Evolutionary conservation across 2,113 vertebrate species (phyloP).

Genomic region (Scatophagus argus): DNA sequence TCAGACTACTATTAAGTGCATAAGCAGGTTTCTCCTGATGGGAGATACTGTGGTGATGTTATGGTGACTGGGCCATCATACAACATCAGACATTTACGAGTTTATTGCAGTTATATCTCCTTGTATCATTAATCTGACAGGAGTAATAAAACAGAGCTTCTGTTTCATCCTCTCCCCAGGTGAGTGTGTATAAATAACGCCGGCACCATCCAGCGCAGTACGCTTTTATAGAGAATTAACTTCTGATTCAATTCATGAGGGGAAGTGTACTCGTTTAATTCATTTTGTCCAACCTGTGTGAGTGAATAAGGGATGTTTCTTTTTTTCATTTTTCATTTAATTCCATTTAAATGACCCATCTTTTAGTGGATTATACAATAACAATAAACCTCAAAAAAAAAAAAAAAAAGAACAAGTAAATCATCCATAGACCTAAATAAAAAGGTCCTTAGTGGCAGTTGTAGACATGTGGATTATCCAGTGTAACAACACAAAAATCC

Average conservation of each 20-base stretch:
- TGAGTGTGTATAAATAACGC: not conserved
- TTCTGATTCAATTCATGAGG: not conserved
- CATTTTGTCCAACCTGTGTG: not conserved
- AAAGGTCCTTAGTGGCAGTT: not conserved
- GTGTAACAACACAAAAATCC: not conserved
- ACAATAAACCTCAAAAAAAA: not conserved
- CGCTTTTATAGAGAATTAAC: not conserved
- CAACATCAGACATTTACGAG: not conserved
- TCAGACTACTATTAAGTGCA: too few relatives aligned
- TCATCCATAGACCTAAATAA: not conserved
- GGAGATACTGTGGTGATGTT: not conserved
- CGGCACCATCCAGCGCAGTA: not conserved
- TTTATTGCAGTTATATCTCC: not conserved
- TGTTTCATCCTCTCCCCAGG: not conserved
- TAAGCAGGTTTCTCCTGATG: not conserved
- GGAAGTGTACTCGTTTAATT: not conserved
- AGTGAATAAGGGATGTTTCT: not conserved
- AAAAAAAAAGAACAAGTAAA: not conserved
- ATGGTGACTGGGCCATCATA: not conserved
- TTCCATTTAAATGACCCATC: not conserved
- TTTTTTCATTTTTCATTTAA: not conserved
- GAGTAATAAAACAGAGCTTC: too few relatives aligned
- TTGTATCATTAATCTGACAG: not conserved
- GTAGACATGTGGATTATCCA: not conserved
- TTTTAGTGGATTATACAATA: not conserved